Evolutionary conservation across 2,797 vertebrate genomes (phyloP).

Genomic region (Leptodactylus fallax): DNA sequence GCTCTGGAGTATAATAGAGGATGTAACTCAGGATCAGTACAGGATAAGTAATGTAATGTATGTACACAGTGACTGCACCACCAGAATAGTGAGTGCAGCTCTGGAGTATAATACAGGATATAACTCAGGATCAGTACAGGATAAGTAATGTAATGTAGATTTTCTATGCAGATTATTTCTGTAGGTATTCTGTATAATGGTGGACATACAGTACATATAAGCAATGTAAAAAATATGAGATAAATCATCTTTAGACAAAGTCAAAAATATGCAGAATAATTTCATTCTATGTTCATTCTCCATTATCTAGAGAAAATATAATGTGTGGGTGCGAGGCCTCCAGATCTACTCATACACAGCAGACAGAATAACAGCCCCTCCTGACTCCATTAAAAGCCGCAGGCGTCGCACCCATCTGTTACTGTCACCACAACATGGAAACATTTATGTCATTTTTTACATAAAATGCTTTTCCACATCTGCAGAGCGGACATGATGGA

Average conservation of each 20-base stretch:
- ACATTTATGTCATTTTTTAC: neutral
- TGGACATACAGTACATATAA: too few species aligned
- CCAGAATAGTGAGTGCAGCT: too few species aligned
- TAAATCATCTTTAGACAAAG: neutral
- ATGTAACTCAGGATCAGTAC: too few species aligned
- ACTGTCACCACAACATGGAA: constrained; percentile 6
- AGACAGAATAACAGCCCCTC: neutral
- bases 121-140: too few species aligned
- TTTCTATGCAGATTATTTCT: too few species aligned
- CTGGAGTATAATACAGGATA: too few species aligned
- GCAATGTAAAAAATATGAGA: neutral
- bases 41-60: too few species aligned
- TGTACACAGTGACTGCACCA: too few species aligned
- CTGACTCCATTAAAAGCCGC: neutral
- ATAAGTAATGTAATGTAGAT: too few species aligned
- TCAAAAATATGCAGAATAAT: neutral
- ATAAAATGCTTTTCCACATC: neutral
- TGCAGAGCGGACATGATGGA: neutral
- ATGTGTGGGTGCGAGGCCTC: neutral
- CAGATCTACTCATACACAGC: neutral
- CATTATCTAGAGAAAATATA: constrained; percentile 14
- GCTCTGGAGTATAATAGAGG: too few species aligned
- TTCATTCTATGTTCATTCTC: neutral
- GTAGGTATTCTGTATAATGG: too few species aligned
- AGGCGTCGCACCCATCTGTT: neutral